These are phyloP conservation scores for Ariolimax columbianus DNA, from an alignment of 2,888 invertebrate genomes.

Conservation along the genomic window DNA sequence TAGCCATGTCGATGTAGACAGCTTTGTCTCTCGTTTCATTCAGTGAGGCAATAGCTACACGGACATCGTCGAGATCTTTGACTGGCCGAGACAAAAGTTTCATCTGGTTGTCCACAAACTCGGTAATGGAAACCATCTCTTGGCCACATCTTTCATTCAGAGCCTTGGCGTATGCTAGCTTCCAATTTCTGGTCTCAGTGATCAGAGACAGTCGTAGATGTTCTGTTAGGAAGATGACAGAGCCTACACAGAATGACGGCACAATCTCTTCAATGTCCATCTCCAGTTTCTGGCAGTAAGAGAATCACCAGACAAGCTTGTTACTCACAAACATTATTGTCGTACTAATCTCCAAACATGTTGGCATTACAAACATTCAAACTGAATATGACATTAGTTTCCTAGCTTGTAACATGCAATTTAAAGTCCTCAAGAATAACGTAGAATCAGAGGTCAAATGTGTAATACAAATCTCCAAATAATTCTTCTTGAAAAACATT, in stretches of 20 bases:
- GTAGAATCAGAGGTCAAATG: too few species aligned
- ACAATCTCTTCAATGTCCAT: constrained; percentile 76
- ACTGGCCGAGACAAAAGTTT: constrained; percentile 91
- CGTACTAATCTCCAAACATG: background rate
- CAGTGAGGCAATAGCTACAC: constrained; percentile 94
- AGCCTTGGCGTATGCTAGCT: constrained; percentile 77
- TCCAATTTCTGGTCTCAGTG: constrained; percentile 82
- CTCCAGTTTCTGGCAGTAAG: constrained; percentile 76
- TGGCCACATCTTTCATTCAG: constrained; percentile 78
- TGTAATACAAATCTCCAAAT: too few species aligned
- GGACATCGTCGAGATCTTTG: constrained; percentile 94
- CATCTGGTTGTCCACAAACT: constrained; percentile 94
- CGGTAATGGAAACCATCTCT: constrained; percentile 82
- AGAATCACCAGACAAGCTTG: background rate
- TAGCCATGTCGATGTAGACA: constrained; percentile 93
- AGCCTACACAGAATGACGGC: constrained; percentile 75
- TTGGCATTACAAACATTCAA: too few species aligned
- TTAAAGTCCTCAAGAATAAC: too few species aligned
- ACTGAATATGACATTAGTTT: too few species aligned
- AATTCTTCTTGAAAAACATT: too few species aligned
- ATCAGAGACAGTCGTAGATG: constrained; percentile 89
- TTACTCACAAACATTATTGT: background rate
- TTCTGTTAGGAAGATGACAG: constrained; percentile 78
- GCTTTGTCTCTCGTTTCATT: constrained; percentile 94
- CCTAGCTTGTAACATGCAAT: too few species aligned